Evolutionary conservation across 2,113 vertebrate genomes (phyloP).

Genomic region (Phalacrocorax pelagicus): DNA sequence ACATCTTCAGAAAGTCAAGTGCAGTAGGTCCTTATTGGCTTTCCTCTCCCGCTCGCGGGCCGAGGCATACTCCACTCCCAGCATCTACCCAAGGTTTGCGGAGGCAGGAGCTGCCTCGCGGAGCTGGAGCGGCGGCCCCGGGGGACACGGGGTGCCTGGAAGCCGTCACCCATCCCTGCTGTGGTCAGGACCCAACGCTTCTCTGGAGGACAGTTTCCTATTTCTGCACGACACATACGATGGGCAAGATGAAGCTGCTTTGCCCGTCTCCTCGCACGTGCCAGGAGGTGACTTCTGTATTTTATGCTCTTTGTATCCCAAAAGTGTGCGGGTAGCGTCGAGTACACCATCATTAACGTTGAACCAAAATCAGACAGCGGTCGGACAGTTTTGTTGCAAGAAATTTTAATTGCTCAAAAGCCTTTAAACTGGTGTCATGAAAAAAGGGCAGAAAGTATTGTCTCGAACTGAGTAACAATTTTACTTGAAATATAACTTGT

Average conservation of each 20-base stretch:
- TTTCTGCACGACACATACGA: neutral
- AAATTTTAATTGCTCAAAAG: neutral
- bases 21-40: neutral
- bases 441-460: neutral
- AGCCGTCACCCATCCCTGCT: neutral
- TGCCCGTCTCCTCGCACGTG: neutral
- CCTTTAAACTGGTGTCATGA: neutral
- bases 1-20: neutral
- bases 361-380: neutral
- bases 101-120: neutral
- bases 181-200: neutral
- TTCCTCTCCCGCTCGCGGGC: neutral
- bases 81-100: neutral
- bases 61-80: accelerated
- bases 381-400: neutral
- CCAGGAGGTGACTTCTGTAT: neutral
- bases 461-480: neutral
- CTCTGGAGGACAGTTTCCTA: neutral
- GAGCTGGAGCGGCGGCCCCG: neutral
- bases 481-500: neutral
- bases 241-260: neutral
- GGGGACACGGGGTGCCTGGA: neutral
- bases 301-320: neutral
- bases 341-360: accelerated
- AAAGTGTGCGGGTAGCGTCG: neutral